Percentiles rank a stretch among this genome's conserved stretches.
These are phyloP conservation scores for Drosophila lacteicornis DNA, from an alignment of 1,140 invertebrate species.

Conservation along the genomic window DNA sequence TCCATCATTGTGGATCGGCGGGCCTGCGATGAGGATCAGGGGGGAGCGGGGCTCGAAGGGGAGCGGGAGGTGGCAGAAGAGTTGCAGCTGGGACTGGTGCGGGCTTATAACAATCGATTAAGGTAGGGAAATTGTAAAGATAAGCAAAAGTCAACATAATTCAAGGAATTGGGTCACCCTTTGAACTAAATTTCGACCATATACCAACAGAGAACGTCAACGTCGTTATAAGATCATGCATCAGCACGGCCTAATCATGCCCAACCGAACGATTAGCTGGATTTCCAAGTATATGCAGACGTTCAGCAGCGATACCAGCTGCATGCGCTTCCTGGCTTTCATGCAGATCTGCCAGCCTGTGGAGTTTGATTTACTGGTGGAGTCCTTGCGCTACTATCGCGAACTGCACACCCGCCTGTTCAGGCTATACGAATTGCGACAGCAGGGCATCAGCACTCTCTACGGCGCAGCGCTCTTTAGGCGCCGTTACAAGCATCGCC, in stretches of 20 bases:
- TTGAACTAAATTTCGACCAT: neutral
- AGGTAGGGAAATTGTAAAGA: slow-evolving; percentile 36
- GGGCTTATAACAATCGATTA: slow-evolving; percentile 79
- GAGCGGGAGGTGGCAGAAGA: slow-evolving; percentile 78
- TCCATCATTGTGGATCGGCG: slow-evolving; percentile 85
- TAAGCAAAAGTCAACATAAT: neutral
- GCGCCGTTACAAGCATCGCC: slow-evolving; percentile 87
- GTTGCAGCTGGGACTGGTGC: slow-evolving; percentile 87
- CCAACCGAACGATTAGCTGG: slow-evolving; percentile 88
- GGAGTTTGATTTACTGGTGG: slow-evolving; percentile 92
- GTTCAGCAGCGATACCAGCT: slow-evolving; percentile 66
- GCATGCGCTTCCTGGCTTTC: slow-evolving; percentile 89
- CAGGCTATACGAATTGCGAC: slow-evolving; percentile 89
- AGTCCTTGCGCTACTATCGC: slow-evolving; percentile 89
- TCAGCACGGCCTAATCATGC: slow-evolving; percentile 92
- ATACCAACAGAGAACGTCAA: slow-evolving; percentile 87
- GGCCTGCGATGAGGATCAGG: slow-evolving; percentile 61
- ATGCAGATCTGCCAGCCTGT: slow-evolving; percentile 90
- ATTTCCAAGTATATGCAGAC: slow-evolving; percentile 84
- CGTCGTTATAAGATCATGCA: slow-evolving; percentile 90
- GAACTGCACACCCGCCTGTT: slow-evolving; percentile 89
- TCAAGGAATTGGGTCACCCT: neutral
- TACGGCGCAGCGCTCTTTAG: slow-evolving; percentile 89
- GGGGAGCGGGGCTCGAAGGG: neutral
- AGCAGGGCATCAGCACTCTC: slow-evolving; percentile 89